Evolutionary conservation across 35 echinoderm and acorn worm genomes (phyloP).

Genomic region (Patiria miniata): DNA sequence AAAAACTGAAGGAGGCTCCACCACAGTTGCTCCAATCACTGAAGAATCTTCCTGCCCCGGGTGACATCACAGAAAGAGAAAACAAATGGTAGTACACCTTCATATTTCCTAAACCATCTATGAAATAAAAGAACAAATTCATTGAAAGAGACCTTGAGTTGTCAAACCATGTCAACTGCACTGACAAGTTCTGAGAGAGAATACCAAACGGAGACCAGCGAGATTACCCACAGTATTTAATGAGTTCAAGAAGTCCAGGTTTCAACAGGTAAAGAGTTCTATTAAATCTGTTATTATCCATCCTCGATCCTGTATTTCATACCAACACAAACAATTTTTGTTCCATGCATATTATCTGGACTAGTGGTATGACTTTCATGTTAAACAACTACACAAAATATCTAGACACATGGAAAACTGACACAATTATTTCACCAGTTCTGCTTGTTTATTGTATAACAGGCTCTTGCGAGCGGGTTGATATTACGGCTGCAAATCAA

Average conservation of each 20-base stretch:
- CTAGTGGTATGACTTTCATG: no score
- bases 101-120: background rate
- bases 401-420: no score
- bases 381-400: no score
- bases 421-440: no score
- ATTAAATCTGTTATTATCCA: no score
- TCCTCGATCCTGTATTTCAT: no score
- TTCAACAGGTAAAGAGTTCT: background rate
- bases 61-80: background rate
- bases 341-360: no score
- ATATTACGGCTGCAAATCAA: no score
- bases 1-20: background rate
- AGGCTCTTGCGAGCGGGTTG: no score
- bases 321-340: no score
- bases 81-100: background rate
- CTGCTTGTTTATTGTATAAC: no score
- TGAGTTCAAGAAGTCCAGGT: conserved; percentile 1
- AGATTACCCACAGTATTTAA: background rate
- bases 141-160: background rate
- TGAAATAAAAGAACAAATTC: background rate
- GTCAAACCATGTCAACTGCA: background rate
- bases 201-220: background rate
- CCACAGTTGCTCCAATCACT: background rate
- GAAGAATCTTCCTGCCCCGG: background rate
- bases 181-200: background rate